phyloP scores from a whole-genome alignment of 1,140 invertebrate genomes.

The Nephotettix cincticeps region DNA sequence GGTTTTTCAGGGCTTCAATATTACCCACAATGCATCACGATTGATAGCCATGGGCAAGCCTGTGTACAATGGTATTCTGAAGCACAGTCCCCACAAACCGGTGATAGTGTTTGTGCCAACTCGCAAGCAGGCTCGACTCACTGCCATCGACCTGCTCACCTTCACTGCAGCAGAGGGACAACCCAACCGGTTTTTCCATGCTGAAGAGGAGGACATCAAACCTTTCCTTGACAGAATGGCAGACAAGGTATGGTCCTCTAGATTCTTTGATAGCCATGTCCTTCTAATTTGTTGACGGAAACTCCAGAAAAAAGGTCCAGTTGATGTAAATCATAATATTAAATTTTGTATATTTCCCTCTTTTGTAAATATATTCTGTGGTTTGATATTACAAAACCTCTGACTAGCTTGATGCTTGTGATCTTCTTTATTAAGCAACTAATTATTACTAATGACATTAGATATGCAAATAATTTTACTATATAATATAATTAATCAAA shows the following conservation, averaged over 20 bases:
- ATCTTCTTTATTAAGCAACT: too few relatives aligned
- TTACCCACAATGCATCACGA: slow-evolving; percentile 94
- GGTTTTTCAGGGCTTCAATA: slow-evolving; percentile 81
- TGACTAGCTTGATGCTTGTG: too few relatives aligned
- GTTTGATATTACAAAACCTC: too few relatives aligned
- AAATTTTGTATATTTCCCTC: too few relatives aligned
- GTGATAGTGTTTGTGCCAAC: slow-evolving; percentile 97
- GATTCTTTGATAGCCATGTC: too few relatives aligned
- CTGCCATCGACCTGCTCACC: slow-evolving; percentile 93
- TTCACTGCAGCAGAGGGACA: slow-evolving; percentile 87
- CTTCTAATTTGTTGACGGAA: too few relatives aligned
- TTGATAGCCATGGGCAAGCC: slow-evolving; percentile 97
- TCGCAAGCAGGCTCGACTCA: slow-evolving; percentile 87
- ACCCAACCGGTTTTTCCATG: slow-evolving; percentile 85
- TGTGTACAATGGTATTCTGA: slow-evolving; percentile 90
- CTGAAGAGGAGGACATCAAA: slow-evolving; percentile 80
- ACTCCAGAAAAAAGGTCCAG: too few relatives aligned
- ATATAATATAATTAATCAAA: too few relatives aligned
- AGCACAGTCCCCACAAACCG: slow-evolving; percentile 85
- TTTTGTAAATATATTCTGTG: too few relatives aligned
- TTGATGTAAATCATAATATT: too few relatives aligned
- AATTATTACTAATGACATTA: too few relatives aligned
- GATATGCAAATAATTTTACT: too few relatives aligned
- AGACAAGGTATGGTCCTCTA: slow-evolving; percentile 76
- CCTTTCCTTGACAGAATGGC: slow-evolving; percentile 84